phyloP scores from a whole-genome alignment of 2,113 vertebrate genomes.

The Platysternon megacephalum region DNA sequence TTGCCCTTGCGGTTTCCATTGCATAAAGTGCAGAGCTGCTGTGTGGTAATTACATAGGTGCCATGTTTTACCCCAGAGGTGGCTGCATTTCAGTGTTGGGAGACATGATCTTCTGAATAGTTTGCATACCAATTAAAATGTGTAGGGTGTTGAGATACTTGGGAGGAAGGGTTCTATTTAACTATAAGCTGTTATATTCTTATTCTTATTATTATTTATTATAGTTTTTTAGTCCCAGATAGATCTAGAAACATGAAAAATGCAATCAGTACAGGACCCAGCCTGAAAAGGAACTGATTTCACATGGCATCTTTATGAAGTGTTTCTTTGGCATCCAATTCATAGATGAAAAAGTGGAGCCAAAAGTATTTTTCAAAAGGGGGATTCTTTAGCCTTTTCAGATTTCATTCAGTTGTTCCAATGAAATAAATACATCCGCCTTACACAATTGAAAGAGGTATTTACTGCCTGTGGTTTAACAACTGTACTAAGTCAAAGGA shows the following conservation, averaged over 20 bases:
- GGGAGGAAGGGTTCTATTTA: constrained; percentile 45
- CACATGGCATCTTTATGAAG: background rate
- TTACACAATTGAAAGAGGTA: constrained; percentile 67
- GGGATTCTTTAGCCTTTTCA: constrained; percentile 49
- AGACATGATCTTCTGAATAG: constrained; percentile 40
- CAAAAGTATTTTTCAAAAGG: background rate
- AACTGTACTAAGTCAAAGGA: constrained; percentile 71
- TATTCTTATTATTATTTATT: background rate
- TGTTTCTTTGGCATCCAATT: constrained; percentile 20
- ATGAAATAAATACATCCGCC: constrained; percentile 63
- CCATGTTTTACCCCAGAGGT: background rate
- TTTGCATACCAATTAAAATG: constrained; percentile 65
- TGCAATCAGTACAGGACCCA: background rate
- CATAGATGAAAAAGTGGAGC: constrained; percentile 10
- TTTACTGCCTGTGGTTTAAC: constrained; percentile 74
- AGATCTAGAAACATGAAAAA: background rate
- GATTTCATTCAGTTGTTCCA: constrained; percentile 52
- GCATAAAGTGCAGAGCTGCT: background rate
- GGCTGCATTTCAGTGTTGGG: constrained; percentile 45
- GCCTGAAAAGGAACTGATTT: constrained; percentile 24
- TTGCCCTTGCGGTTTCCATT: background rate
- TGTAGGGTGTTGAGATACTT: constrained; percentile 37
- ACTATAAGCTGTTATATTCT: background rate
- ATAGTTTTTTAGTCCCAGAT: background rate
- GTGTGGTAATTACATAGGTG: constrained; percentile 45